phyloP scores from a whole-genome alignment of 1,140 invertebrate genomes.

The Pseudomyrmex dendroicus region DNA sequence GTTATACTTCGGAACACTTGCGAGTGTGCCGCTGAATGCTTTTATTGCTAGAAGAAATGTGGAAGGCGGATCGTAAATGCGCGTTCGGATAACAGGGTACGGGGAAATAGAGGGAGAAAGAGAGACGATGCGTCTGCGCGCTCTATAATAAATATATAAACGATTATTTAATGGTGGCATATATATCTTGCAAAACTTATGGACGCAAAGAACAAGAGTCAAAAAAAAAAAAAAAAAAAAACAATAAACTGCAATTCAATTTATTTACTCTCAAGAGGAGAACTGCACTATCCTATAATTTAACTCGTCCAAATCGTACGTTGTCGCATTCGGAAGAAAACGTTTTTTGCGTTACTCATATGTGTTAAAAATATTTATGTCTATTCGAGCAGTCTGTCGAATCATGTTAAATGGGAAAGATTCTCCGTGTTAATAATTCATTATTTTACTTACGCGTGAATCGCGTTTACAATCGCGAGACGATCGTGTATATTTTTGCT shows the following conservation, averaged over 20 bases:
- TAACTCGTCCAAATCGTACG: not conserved
- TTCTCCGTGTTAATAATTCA: not conserved
- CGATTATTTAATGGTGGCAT: slow-evolving; percentile 66
- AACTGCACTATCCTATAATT: not conserved
- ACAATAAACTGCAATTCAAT: slow-evolving; percentile 12
- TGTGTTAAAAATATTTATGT: not conserved
- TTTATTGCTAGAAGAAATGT: slow-evolving; percentile 67
- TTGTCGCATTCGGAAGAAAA: not conserved
- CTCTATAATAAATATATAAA: slow-evolving; percentile 64
- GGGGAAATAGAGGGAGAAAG: slow-evolving; percentile 43
- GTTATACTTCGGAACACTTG: slow-evolving; percentile 34
- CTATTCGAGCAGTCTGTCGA: not conserved
- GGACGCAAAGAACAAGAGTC: not conserved
- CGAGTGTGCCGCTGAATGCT: slow-evolving; percentile 21
- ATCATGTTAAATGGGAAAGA: not conserved
- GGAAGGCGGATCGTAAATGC: slow-evolving; percentile 63
- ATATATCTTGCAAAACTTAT: slow-evolving; percentile 29
- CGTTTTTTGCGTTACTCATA: too few relatives aligned
- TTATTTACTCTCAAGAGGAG: slow-evolving; percentile 7
- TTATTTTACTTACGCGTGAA: not conserved
- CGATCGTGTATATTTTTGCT: too few relatives aligned
- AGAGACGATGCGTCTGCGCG: slow-evolving; percentile 43
- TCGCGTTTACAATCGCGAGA: not conserved
- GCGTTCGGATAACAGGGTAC: slow-evolving; percentile 60
- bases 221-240: slow-evolving; percentile 5